A percentile compares a stretch with the other conserved stretches of the same genome.
Evolutionary conservation across 1,140 invertebrate genomes (phyloP).

Genomic region (Drosophila bocqueti): DNA sequence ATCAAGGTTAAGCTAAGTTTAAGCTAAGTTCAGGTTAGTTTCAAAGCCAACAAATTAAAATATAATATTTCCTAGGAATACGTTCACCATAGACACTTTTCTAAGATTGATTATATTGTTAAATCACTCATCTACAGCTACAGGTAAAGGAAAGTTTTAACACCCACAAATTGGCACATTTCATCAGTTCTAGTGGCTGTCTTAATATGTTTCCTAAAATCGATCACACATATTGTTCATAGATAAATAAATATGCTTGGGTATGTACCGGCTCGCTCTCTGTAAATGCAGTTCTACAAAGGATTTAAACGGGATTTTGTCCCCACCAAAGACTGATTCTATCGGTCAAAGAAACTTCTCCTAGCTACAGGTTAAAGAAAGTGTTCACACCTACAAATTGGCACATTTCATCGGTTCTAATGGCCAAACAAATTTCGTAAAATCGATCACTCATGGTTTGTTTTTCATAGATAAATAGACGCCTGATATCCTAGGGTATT

Average conservation of each 20-base stretch:
- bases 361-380: neutral
- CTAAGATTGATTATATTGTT: neutral
- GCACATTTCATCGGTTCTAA: conserved; percentile 4
- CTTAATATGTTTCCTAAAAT: neutral
- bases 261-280: neutral
- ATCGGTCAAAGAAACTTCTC: neutral
- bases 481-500: conserved; percentile 11
- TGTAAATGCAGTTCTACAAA: neutral
- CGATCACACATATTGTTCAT: neutral
- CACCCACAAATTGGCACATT: neutral
- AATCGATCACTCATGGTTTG: conserved; percentile 1
- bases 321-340: neutral
- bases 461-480: neutral
- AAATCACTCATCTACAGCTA: neutral
- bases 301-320: neutral
- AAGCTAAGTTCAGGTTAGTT: too few species aligned
- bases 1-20: too few species aligned
- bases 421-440: neutral
- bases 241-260: neutral
- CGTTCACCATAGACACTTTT: neutral
- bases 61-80: neutral
- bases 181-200: neutral
- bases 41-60: too few species aligned
- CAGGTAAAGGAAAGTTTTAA: neutral
- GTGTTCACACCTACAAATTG: neutral